Evolutionary conservation across 2,797 vertebrate species (phyloP).

Genomic region (Oceanodroma leucorhoa): DNA sequence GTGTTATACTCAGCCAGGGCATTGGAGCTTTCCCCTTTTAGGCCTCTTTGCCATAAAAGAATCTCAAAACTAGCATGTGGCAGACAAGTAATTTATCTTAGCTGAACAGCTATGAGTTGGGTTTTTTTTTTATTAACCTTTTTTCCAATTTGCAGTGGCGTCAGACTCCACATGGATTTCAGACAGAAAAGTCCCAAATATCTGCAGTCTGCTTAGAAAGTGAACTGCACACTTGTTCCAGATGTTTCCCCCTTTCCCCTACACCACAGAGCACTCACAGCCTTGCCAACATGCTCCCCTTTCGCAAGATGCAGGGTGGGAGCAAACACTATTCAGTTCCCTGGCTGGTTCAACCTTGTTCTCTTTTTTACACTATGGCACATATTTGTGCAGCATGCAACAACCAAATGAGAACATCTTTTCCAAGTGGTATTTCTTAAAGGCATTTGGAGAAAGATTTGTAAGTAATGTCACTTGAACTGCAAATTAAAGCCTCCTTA

Average conservation of each 20-base stretch:
- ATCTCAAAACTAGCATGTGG: background rate
- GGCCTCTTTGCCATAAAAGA: background rate
- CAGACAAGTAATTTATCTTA: background rate
- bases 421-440: constrained; percentile 44
- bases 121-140: background rate
- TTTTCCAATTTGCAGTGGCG: background rate
- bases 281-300: background rate
- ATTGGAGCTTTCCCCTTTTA: background rate
- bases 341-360: background rate
- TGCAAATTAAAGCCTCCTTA: constrained; percentile 2
- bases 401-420: constrained; percentile 10
- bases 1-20: background rate
- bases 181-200: background rate
- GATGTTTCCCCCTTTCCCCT: constrained; percentile 22
- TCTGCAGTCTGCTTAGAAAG: background rate
- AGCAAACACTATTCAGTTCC: background rate
- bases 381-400: constrained; percentile 16
- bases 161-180: background rate
- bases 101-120: background rate
- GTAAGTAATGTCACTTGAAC: background rate
- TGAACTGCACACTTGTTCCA: background rate
- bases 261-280: background rate
- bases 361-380: constrained; percentile 40
- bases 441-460: constrained; percentile 4
- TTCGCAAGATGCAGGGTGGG: background rate